phyloP scores from a whole-genome alignment of 2,888 invertebrate species.

The Ectobius pallidus region DNA sequence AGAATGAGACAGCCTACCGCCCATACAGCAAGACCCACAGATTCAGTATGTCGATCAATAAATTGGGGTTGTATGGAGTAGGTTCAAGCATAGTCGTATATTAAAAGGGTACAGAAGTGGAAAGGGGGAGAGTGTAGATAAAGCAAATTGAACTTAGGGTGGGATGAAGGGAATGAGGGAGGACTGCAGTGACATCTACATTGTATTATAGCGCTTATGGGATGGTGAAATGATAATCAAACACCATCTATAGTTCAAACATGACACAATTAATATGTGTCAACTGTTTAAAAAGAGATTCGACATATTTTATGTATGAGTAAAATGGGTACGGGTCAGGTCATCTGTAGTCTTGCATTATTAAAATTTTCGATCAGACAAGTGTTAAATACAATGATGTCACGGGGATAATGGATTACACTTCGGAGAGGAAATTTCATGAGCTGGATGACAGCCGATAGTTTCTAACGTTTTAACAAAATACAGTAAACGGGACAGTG shows the following conservation, averaged over 20 bases:
- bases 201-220: neutral
- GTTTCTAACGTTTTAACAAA: too few relatives aligned
- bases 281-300: neutral
- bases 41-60: constrained; percentile 3
- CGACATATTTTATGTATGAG: neutral
- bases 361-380: neutral
- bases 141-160: neutral
- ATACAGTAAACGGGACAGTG: too few relatives aligned
- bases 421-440: neutral
- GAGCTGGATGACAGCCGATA: too few relatives aligned
- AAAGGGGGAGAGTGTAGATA: neutral
- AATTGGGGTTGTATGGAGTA: neutral
- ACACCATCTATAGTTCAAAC: constrained; percentile 5
- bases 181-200: neutral
- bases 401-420: neutral
- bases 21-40: neutral
- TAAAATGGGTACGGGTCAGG: neutral
- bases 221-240: neutral
- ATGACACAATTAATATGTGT: constrained; percentile 9
- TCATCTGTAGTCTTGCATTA: neutral
- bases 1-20: neutral
- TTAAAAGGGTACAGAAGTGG: neutral
- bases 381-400: neutral
- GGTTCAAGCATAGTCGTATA: neutral
- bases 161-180: neutral